Conservation (phyloP, 2,113 vertebrate genomes). For the Channa maculata region DNA sequence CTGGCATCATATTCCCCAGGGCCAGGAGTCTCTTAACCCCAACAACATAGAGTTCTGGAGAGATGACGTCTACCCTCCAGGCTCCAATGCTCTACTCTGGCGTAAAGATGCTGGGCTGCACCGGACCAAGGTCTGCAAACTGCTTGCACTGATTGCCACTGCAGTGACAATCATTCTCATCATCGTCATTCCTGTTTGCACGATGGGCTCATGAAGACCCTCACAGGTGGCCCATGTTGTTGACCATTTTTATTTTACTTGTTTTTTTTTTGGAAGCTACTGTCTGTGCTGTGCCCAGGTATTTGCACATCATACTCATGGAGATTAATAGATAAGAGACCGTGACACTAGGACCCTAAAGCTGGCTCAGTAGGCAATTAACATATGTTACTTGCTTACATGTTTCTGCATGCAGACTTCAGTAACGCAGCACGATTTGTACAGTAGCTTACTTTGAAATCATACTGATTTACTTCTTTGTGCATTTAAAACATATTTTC, state of each 20-base stretch:
- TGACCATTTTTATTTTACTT: conserved; percentile 12
- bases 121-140: conserved; percentile 91
- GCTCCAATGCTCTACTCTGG: conserved; percentile 91
- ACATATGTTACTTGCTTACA: conserved; percentile 17
- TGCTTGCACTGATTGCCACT: conserved; percentile 86
- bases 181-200: conserved; percentile 92
- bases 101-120: conserved; percentile 91
- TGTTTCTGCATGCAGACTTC: conserved; percentile 53
- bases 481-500: conserved; percentile 1
- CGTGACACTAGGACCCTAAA: conserved; percentile 1
- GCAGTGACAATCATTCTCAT: conserved; percentile 89
- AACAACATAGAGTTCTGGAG: conserved; percentile 98
- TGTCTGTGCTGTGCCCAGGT: conserved; percentile 23
- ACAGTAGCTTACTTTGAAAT: conserved; percentile 16
- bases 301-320: conserved; percentile 18
- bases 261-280: conserved; percentile 25
- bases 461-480: background rate
- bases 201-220: conserved; percentile 86
- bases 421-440: conserved; percentile 26
- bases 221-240: background rate
- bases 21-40: conserved; percentile 92
- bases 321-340: conserved; percentile 19
- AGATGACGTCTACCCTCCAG: conserved; percentile 95
- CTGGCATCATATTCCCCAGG: conserved; percentile 74
- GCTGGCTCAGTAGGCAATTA: conserved; percentile 1